A percentile compares a stretch with the other conserved stretches of the same genome.
Conservation (phyloP, 30 jellyfish, hydroid and myxozoan species). For the Hydractinia symbiolongicarpus region DNA sequence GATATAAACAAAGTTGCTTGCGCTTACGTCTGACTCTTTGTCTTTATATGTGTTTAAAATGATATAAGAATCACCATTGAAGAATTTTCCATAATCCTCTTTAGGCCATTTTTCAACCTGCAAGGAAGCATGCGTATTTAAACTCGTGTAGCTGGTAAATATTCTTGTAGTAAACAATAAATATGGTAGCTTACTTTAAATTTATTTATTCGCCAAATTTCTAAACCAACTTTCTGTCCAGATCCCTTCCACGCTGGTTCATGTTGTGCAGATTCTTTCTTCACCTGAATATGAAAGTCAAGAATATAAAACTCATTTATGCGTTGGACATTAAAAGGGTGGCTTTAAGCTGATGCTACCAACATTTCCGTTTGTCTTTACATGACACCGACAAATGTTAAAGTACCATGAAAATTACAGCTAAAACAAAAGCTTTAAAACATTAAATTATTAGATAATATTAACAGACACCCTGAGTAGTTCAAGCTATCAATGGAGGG, state of each 20-base stretch:
- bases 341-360: too few relatives aligned
- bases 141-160: too few relatives aligned
- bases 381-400: too few relatives aligned
- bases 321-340: background rate
- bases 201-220: constrained; percentile 26
- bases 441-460: too few relatives aligned
- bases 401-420: too few relatives aligned
- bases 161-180: too few relatives aligned
- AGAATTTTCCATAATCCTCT: constrained; percentile 80
- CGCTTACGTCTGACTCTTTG: constrained; percentile 11
- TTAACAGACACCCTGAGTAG: too few relatives aligned
- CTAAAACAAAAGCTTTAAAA: too few relatives aligned
- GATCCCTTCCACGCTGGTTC: constrained; percentile 34
- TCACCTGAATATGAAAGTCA: constrained; percentile 18
- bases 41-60: constrained; percentile 78
- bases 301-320: background rate
- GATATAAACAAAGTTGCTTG: too few relatives aligned
- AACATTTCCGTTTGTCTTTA: too few relatives aligned
- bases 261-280: constrained; percentile 22
- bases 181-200: constrained; percentile 14
- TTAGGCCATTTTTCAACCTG: constrained; percentile 60
- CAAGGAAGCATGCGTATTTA: background rate
- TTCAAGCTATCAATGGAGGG: too few relatives aligned
- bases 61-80: constrained; percentile 86
- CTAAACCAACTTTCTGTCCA: constrained; percentile 20